phyloP scores from a whole-genome alignment of 2,113 vertebrate species.

The Pterocles gutturalis region DNA sequence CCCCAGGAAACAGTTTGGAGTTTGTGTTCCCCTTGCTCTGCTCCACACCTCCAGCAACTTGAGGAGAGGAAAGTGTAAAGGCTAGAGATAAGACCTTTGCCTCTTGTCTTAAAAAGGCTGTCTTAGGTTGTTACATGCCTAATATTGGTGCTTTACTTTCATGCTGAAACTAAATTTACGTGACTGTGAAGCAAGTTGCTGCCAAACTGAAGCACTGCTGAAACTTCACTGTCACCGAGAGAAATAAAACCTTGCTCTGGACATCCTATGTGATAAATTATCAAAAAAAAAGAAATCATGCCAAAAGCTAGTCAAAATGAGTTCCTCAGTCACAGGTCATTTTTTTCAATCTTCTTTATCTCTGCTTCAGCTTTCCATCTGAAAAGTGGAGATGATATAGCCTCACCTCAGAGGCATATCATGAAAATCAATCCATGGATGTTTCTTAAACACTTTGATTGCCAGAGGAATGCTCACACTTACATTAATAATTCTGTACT shows the following conservation, averaged over 20 bases:
- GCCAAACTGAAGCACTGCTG: background rate
- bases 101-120: background rate
- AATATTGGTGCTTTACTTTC: background rate
- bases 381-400: background rate
- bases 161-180: background rate
- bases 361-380: conserved; percentile 35
- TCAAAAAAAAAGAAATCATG: background rate
- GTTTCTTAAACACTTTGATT: conserved; percentile 27
- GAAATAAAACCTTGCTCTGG: background rate
- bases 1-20: background rate
- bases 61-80: background rate
- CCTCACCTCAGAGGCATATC: conserved; percentile 14
- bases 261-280: background rate
- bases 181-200: background rate
- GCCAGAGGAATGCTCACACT: conserved; percentile 47
- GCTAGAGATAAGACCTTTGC: background rate
- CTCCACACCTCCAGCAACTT: background rate
- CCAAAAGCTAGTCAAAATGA: conserved; percentile 5
- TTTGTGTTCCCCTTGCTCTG: background rate
- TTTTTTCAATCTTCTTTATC: conserved; percentile 30
- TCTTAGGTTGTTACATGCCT: background rate
- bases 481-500: conserved; percentile 42
- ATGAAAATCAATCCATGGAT: conserved; percentile 47
- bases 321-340: background rate
- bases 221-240: background rate